Percentiles rank a stretch among this genome's conserved stretches.
phyloP scores from a whole-genome alignment of 2,888 invertebrate species.

The Labia minor region DNA sequence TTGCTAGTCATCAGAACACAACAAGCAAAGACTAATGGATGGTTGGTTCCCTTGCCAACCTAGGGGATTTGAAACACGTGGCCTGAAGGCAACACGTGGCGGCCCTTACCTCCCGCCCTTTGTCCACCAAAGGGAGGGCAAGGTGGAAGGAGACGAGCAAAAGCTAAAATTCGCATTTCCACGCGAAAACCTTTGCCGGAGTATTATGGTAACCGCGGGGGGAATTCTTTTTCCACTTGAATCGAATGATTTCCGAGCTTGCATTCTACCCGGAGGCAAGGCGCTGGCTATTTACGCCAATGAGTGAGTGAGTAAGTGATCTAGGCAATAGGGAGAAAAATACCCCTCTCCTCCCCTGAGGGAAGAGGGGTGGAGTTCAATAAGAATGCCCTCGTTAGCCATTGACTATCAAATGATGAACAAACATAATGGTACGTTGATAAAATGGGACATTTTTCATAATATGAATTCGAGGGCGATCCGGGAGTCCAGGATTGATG shows the following conservation, averaged over 20 bases:
- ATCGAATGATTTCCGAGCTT: background rate
- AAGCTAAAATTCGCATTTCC: background rate
- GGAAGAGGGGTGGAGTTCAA: background rate
- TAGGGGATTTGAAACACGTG: background rate
- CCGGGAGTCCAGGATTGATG: too few species aligned
- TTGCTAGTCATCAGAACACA: too few species aligned
- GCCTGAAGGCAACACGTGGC: background rate
- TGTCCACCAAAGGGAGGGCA: background rate
- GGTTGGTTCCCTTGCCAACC: background rate
- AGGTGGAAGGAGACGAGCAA: background rate
- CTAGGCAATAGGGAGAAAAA: background rate
- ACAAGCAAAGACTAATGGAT: background rate
- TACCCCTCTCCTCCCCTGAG: too few species aligned
- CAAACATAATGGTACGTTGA: background rate
- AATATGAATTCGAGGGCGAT: background rate
- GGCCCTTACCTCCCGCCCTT: background rate
- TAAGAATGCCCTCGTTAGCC: constrained; percentile 13
- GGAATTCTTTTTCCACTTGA: constrained; percentile 13
- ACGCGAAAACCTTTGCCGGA: background rate
- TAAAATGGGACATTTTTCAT: background rate
- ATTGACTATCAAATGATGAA: constrained; percentile 2
- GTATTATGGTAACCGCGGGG: constrained; percentile 8
- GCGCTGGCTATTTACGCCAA: background rate
- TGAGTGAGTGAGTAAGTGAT: background rate
- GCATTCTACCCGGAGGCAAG: background rate